Evolutionary conservation across 2,888 invertebrate genomes (phyloP), one percentile per base, ranked within the genome.

Genomic region (Andrena praecox): DNA sequence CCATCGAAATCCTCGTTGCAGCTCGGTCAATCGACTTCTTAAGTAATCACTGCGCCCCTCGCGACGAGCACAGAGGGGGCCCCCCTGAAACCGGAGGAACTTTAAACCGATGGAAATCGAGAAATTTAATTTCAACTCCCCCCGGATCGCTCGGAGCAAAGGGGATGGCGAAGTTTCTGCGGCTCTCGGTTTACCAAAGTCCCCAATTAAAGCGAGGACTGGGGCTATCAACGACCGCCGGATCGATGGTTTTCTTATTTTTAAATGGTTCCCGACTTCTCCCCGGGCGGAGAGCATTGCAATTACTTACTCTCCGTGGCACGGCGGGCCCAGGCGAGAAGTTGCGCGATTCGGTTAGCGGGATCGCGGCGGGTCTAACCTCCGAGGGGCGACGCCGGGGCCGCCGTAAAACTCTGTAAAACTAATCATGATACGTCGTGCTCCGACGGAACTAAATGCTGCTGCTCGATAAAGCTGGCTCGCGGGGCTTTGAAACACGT

Each of bases 401-500:
- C 62, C 50, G 7, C 62, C 29, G 29, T 56, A 56, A 56, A 56
- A 56, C 56, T 56, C 56, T 68, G 52, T 33, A 29, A 64, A 50
- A 64, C 54, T 70, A 80, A 82, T 80, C 69, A 54, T 52, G 81
- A 29, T 73, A 77, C 82, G 60, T 31, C 52, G 42, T 27, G 71
- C 52, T 54, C 68, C 12, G 59, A 10, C 29, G n/a, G 24, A 69
- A 81, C 72, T 77, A 73, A 78, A 82, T 59, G 62, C 33, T 75
- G 62, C 33, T 75, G 68, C 71, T 62, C 66, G 74, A 72, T 74
- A 68, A 72, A 79, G 60, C 64, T 66, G 68, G 79, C 52, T 79
- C 52, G 64, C 60, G 27, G 80, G 67, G 72, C 67, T 76, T 82
- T 77, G 62, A 78, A 78, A 76, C 75, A 72, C 82, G 77, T 83